Evolutionary conservation across 2,797 vertebrate genomes (phyloP).

Genomic region (Saxicola maurus): DNA sequence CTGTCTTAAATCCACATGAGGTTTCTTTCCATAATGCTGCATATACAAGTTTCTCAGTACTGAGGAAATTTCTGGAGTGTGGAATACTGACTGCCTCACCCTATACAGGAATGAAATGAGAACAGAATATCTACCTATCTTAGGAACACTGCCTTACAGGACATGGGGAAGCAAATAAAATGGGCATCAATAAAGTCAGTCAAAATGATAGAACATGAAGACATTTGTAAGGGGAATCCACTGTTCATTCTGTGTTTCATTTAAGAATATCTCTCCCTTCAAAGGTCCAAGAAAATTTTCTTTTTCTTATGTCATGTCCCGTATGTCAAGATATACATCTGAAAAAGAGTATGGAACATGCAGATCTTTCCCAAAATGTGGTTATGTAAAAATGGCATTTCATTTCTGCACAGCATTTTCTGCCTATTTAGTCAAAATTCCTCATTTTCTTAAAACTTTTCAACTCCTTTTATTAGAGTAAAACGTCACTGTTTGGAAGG

Average conservation of each 20-base stretch:
- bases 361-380: neutral
- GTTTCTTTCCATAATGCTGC: neutral
- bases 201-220: neutral
- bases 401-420: neutral
- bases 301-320: neutral
- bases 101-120: neutral
- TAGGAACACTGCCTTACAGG: neutral
- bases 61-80: neutral
- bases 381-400: neutral
- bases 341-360: neutral
- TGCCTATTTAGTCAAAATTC: neutral
- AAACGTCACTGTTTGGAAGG: neutral
- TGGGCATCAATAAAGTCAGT: neutral
- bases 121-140: neutral
- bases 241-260: neutral
- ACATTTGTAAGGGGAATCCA: neutral
- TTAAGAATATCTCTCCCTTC: neutral
- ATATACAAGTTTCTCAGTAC: neutral
- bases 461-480: neutral
- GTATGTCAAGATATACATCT: neutral
- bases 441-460: neutral
- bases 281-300: neutral
- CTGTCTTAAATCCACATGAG: neutral
- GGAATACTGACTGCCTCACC: neutral
- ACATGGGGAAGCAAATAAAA: neutral